Conservation (phyloP, 2,797 vertebrate genomes). For the Rousettus madagascariensis region DNA sequence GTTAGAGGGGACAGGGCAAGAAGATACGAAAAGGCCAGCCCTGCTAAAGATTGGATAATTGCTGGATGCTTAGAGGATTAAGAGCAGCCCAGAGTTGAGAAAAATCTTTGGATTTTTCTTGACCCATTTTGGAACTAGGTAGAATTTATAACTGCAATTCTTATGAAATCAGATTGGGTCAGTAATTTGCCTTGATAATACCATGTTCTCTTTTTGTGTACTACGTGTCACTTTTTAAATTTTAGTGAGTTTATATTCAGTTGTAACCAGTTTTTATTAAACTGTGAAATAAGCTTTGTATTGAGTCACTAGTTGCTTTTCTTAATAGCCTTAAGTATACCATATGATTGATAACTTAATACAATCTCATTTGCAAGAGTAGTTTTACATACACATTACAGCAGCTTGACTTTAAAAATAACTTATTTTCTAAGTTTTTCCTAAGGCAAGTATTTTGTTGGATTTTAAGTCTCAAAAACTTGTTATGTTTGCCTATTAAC, state of each 20-base stretch:
- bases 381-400: neutral
- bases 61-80: neutral
- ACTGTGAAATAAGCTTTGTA: neutral
- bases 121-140: neutral
- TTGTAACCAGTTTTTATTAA: neutral
- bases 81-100: neutral
- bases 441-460: neutral
- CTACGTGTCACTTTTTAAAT: neutral
- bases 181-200: neutral
- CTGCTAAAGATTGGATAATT: neutral
- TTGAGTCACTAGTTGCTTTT: neutral
- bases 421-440: neutral
- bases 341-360: neutral
- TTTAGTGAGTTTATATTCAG: neutral
- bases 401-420: neutral
- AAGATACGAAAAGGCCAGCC: neutral
- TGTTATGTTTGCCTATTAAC: neutral
- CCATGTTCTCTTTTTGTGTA: neutral
- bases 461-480: neutral
- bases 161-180: neutral
- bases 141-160: neutral
- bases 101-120: neutral
- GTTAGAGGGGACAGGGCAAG: neutral
- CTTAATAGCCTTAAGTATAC: neutral
- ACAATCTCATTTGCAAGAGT: neutral